Base-by-base conservation (phyloP, 2,888 invertebrate genomes). In the Cecidostiba fungosa region DNA sequence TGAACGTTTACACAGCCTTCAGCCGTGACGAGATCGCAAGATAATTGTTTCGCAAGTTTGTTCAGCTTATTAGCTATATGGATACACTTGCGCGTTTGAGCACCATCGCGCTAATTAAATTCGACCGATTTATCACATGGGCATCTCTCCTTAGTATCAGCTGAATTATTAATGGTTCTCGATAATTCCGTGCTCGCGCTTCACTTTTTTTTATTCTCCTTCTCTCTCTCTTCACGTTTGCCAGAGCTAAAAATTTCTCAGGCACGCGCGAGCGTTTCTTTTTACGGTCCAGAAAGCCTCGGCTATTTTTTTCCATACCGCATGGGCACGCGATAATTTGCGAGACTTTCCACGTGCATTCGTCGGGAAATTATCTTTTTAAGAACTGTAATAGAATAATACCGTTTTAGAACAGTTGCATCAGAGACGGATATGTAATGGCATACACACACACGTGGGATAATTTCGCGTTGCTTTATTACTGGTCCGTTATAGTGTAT, bases 1-100 rank as follows among this genome's bases (percentile, higher is more conserved):
- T 23, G 1, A 36, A 5, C 66, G 69, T 77, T 77, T 77, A 39
- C 66, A 54, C 29, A 26, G 59, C 3, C 32, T 8, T 36, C 16
- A 72, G 36, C 29, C 59, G 32, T 70, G 54, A 72, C 43, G 39
- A 73, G 47, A 78, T 81, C 32, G 47, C 39, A 23, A 73, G 85
- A 85, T 85, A 85, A 85, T 77, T 16, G 54, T 85, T 82, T 79
- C 82, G 70, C 85, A 83, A 85, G 82, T 76, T 79, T 74, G 62
- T 36, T 85, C 47, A 69, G 78, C 47, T 85, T 77, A 70, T 66
- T 85, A 76, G 39, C 32, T 14, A 26, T 5, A n/a, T 23, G 73
- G 70, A 19, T 19, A 59, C 6, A 29, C 14, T 6, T n/a, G n/a
- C 50, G 50, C 50, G 32, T 72, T 36, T 36, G 23, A 39, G 12